phyloP scores from a whole-genome alignment of 2,888 invertebrate species.

The Philereme transversata region DNA sequence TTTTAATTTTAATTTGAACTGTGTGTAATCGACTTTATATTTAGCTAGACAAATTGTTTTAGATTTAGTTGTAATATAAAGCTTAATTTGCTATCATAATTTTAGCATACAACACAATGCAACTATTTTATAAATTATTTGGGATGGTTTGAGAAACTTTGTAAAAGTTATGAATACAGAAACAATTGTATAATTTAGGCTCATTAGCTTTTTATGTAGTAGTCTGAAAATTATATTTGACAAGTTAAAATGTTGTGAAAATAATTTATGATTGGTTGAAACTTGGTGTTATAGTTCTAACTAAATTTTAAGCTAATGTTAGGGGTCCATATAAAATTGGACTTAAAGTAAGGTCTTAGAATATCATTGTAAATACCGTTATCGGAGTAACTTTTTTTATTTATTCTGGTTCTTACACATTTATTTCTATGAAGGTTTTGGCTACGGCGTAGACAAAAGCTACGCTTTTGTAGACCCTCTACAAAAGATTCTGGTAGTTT shows the following conservation, averaged over 20 bases:
- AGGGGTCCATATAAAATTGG: constrained; percentile 44
- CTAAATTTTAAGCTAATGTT: constrained; percentile 11
- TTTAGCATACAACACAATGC: neutral
- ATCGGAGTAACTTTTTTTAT: neutral
- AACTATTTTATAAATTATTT: neutral
- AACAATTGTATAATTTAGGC: constrained; percentile 10
- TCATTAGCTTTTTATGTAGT: constrained; percentile 45
- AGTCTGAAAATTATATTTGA: constrained; percentile 44
- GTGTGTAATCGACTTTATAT: constrained; percentile 1
- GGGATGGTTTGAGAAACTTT: neutral
- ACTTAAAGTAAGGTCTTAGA: constrained; percentile 9
- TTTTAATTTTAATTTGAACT: neutral
- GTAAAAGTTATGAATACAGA: constrained; percentile 2
- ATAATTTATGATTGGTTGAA: constrained; percentile 55
- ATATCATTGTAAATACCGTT: constrained; percentile 21
- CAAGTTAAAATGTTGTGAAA: constrained; percentile 51
- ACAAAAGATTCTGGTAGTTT: neutral
- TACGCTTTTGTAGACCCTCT: constrained; percentile 18
- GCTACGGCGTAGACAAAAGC: constrained; percentile 20
- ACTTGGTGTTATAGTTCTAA: constrained; percentile 47
- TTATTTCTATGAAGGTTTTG: neutral
- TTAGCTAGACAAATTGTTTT: constrained; percentile 5
- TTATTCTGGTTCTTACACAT: neutral
- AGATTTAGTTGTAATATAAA: constrained; percentile 3
- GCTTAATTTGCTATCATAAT: neutral